Evolutionary conservation across 2,888 invertebrate species (phyloP), one percentile per base, ranked within the genome.

Genomic region (Dicyrtoma fusca): DNA sequence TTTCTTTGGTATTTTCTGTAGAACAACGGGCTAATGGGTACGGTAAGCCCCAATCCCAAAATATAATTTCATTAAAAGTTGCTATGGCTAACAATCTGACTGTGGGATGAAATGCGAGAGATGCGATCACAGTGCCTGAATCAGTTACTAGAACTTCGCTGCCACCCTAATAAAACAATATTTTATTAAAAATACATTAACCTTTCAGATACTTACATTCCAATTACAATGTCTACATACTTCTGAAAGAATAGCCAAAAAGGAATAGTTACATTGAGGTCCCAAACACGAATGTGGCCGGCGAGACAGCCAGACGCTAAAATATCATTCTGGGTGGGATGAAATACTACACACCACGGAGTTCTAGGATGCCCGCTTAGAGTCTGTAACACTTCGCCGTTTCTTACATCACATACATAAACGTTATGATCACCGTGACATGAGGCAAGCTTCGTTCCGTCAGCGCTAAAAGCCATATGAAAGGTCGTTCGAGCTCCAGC

Each of bases 201-300:
- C n/a, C 61, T 1, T 44, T 71, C 57, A 71, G 44, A 63, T 26
- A 23, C 21, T 42, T 45, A 51, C 25, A 47, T 13, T 47, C 64
- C 6, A n/a, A 64, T 11, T 26, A 4, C 6, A n/a, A 34, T n/a
- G 47, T 21, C 8, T 45, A 13, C 11, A 64, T 51, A 17, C 6
- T n/a, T 8, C 11, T 25, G 51, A 13, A 42, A 62, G 42, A 62
- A 66, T 19, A 57, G 19, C 14, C 13, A 55, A 66, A 44, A 23
- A n/a, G 55, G 21, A 55, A 34, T 66, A 83, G 87, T 85, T 84
- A 90, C 90, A 83, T 87, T 87, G 14, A 91, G 84, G 85, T 94
- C 94, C 95, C 95, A 95, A 57, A 95, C 92, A 78, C 94, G 86
- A 65, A 95, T 94, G 87, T 94, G 92, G 10, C 95, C 95, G 8